Conservation (phyloP, 2,888 invertebrate species). For the Hirtodrosophila histrioides region DNA sequence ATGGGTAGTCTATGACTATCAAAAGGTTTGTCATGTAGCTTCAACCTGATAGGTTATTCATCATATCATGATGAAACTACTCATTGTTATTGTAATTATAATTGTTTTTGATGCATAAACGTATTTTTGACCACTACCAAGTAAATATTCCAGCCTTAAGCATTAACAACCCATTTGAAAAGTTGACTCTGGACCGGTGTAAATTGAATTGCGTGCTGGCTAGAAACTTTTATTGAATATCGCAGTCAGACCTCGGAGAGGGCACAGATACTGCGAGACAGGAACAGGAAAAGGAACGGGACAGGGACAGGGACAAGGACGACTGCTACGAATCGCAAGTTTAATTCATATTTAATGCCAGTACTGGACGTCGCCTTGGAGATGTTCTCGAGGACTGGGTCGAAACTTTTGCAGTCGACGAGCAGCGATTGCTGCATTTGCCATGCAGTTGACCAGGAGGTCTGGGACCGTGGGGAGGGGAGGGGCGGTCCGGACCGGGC, state of each 20-base stretch:
- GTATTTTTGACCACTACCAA: neutral
- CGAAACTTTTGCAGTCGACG: constrained; percentile 55
- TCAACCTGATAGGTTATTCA: too few relatives aligned
- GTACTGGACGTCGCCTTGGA: constrained; percentile 24
- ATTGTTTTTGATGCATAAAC: too few relatives aligned
- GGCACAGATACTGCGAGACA: constrained; percentile 2
- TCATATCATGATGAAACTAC: too few relatives aligned
- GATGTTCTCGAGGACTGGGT: constrained; percentile 32
- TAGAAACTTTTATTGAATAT: constrained; percentile 23
- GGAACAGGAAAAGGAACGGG: constrained; percentile 1
- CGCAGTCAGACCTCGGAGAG: constrained; percentile 8
- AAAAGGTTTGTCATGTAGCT: too few relatives aligned
- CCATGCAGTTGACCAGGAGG: constrained; percentile 33
- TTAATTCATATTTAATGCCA: constrained; percentile 72
- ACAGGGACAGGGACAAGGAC: neutral
- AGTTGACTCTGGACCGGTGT: constrained; percentile 7
- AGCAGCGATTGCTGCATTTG: constrained; percentile 39
- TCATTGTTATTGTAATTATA: too few relatives aligned
- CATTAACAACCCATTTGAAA: neutral
- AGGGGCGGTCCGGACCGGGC: too few relatives aligned
- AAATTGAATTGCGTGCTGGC: constrained; percentile 43
- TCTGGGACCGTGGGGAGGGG: neutral
- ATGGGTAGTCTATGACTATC: too few relatives aligned
- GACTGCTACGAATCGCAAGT: constrained; percentile 28
- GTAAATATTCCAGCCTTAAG: too few relatives aligned